Evolutionary conservation across 1,140 invertebrate genomes (phyloP), one percentile per base, ranked within the genome.

Genomic region (Drosophila oshimai): DNA sequence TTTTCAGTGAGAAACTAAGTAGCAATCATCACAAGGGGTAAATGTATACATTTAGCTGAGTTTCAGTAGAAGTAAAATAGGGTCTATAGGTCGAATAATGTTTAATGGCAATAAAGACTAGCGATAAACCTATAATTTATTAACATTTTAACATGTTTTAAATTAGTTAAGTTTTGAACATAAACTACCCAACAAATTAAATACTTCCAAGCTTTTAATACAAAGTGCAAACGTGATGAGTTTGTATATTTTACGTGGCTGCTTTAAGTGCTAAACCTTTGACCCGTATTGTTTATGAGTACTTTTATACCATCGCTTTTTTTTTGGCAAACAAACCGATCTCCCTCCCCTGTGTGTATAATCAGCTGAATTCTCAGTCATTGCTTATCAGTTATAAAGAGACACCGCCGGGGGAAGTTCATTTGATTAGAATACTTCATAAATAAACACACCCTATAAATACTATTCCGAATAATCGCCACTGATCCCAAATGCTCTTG

Each of bases 341-440:
- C 31, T 42, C 12, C 4, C 9, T 7, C 33, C 12, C 4, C 9
- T 7, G 18, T 42, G 33, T 37, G 26, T 29, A 29, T 37, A 34
- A 42, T 61, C 54, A 51, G 33, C 18, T 29, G 24, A 71, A 26
- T 31, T 50, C 31, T 9, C 44, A 41, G 31, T 26, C 67, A 45
- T 17, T 12, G 18, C 54, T 71, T 71, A 71, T 71, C 68, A 51
- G 53, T 24, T 31, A 68, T 54, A 44, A 68, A 68, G 29, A 68
- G 39, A 37, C 29, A 45, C 47, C 62, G 62, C 61, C 29, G 3
- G 22, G 18, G 37, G 37, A 15, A 15, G 9, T 18, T n/a, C 4
- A 18, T 28, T 36, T 10, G 10, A 18, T 36, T 28, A 22, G 15
- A 42, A 12, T 9, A 39, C 7, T 33, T n/a, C n/a, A n/a, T n/a